Evolutionary conservation across 1,140 invertebrate genomes (phyloP).

Genomic region (Drosophila lacertosa): DNA sequence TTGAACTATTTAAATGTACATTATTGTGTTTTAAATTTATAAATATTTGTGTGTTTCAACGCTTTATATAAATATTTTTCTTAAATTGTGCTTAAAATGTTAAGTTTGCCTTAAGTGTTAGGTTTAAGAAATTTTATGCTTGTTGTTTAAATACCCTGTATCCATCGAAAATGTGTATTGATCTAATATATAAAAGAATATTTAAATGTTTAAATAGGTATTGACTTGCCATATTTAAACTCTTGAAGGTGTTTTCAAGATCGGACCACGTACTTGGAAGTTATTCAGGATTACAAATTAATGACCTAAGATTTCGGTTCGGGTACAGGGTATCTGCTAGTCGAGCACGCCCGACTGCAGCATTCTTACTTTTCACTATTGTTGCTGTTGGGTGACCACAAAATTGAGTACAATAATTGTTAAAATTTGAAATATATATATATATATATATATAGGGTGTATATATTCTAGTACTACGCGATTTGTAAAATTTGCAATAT

Average conservation of each 20-base stretch:
- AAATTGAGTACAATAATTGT: conserved; percentile 58
- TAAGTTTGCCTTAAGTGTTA: conserved; percentile 48
- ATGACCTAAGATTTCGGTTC: no score
- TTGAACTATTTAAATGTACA: conserved; percentile 79
- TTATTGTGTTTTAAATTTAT: conserved; percentile 73
- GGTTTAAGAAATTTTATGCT: conserved; percentile 33
- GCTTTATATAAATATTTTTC: conserved; percentile 58
- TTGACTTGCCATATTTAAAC: no score
- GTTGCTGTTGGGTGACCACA: conserved; percentile 57
- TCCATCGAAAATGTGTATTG: no score
- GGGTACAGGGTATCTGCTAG: no score
- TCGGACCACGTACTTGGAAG: no score
- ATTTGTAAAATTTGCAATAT: conserved; percentile 63
- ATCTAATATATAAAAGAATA: no score
- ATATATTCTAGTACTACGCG: conserved; percentile 50
- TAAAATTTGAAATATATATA: conserved; percentile 65
- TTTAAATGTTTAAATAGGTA: no score
- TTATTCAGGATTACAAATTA: no score
- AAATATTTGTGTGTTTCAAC: conserved; percentile 73
- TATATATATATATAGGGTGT: conserved; percentile 27
- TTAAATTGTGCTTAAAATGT: conserved; percentile 65
- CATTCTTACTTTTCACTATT: conserved; percentile 1
- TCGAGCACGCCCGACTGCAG: no score
- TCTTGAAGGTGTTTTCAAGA: no score
- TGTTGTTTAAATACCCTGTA: background rate